phyloP scores from a whole-genome alignment of 2,888 invertebrate genomes.

The Macroteleia sp. region DNA sequence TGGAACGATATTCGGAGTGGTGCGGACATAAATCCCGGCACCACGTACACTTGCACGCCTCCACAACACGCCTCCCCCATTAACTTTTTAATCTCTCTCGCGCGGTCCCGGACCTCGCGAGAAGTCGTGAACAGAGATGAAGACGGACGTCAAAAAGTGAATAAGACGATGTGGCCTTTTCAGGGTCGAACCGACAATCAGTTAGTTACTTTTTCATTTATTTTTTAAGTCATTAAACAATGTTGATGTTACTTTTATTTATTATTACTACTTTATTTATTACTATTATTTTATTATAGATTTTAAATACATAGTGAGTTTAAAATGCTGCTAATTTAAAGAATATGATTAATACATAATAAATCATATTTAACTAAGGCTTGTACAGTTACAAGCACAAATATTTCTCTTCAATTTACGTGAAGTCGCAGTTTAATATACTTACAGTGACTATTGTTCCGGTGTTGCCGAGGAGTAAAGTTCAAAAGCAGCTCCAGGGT shows the following conservation, averaged over 20 bases:
- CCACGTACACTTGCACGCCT: conserved; percentile 83
- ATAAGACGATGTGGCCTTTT: conserved; percentile 53
- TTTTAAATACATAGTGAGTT: too few relatives aligned
- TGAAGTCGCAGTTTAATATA: too few relatives aligned
- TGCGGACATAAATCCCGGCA: conserved; percentile 84
- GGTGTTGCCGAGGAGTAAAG: not conserved
- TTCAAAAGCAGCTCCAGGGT: conserved; percentile 1
- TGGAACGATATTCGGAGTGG: conserved; percentile 82
- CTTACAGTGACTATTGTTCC: not conserved
- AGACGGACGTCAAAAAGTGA: conserved; percentile 46
- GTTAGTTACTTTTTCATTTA: conserved; percentile 69
- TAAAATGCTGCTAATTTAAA: too few relatives aligned
- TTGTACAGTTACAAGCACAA: too few relatives aligned
- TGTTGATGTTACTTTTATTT: not conserved
- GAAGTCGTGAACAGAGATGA: conserved; percentile 58
- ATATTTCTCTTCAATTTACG: too few relatives aligned
- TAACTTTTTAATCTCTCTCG: conserved; percentile 83
- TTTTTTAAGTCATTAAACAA: not conserved
- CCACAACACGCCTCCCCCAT: conserved; percentile 83
- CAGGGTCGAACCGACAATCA: conserved; percentile 69
- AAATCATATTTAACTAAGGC: too few relatives aligned
- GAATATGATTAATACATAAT: too few relatives aligned
- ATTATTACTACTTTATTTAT: too few relatives aligned
- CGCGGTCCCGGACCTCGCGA: conserved; percentile 68
- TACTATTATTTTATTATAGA: too few relatives aligned